Base-by-base conservation (phyloP, 1,140 invertebrate species). In the Gonioctena quinquepunctata region DNA sequence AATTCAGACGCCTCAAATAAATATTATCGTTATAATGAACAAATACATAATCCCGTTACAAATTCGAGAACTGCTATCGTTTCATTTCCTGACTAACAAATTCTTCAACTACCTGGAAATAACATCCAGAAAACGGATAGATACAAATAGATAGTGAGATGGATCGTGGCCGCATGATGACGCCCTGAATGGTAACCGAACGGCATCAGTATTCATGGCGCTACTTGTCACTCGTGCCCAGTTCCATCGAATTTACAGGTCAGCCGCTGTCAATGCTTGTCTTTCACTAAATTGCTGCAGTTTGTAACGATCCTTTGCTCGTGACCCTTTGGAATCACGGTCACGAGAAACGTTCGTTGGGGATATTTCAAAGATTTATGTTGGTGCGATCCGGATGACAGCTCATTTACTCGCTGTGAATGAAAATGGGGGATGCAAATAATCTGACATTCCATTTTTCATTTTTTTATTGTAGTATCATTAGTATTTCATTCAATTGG, bases 211-310 rank as follows among this genome's bases (percentile, higher is more conserved):
- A 75, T 75, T 75, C 74, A 75, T 70, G 66, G 61, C 74, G 27
- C 22, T 70, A 21, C 66, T 73, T 75, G 74, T 75, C 74, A 66
- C 66, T 63, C 28, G 68, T 63, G 73, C 72, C 67, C 57, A 65
- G 66, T 42, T 66, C 66, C 54, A 61, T 67, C 74, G 71, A 72
- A 72, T 61, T 70, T 63, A 61, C 64, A 68, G 74, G 74, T 75
- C 74, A 70, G 73, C 74, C 74, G 74, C 74, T 75, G 74, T 73
- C 74, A 75, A 73, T 75, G 71, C 68, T 73, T 73, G 74, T 75
- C 71, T 75, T 63, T 62, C 23, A 49, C 66, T 62, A 67, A 74
- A 74, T 74, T 72, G 73, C 73, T 70, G 52, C 70, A 72, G 66
- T 74, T 71, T 66, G 64, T 71, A 71, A 26, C 48, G 65, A 42